Evolutionary conservation across 2,888 invertebrate species (phyloP).

Genomic region (Phalera bucephala): DNA sequence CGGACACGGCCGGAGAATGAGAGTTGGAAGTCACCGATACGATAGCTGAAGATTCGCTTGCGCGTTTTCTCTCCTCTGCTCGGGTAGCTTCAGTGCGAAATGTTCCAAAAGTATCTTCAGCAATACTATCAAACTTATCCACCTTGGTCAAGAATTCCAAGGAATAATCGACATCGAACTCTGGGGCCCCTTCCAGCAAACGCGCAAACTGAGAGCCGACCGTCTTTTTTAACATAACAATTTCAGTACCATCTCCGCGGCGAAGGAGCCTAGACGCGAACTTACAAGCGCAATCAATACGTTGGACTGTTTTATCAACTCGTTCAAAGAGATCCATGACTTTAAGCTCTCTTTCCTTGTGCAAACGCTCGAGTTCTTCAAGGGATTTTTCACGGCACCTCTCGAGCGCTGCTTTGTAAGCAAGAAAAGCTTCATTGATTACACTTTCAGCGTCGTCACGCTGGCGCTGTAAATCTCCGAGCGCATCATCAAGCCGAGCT

Average conservation of each 20-base stretch:
- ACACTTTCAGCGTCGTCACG: slow-evolving; percentile 92
- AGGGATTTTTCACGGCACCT: slow-evolving; percentile 90
- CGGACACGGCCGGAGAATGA: slow-evolving; percentile 77
- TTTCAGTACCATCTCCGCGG: slow-evolving; percentile 92
- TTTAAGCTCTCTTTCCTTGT: slow-evolving; percentile 92
- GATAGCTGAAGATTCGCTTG: slow-evolving; percentile 71
- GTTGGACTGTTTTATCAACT: slow-evolving; percentile 92
- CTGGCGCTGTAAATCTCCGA: slow-evolving; percentile 93
- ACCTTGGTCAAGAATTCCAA: slow-evolving; percentile 92
- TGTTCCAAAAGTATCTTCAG: slow-evolving; percentile 88
- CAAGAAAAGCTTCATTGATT: slow-evolving; percentile 91
- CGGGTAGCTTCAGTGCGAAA: slow-evolving; percentile 87
- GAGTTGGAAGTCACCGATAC: slow-evolving; percentile 67
- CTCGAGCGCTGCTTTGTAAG: slow-evolving; percentile 91
- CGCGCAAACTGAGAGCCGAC: slow-evolving; percentile 90
- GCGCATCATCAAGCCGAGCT: slow-evolving; percentile 88
- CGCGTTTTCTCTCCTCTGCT: slow-evolving; percentile 80
- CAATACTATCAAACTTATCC: slow-evolving; percentile 89
- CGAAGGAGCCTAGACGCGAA: slow-evolving; percentile 92
- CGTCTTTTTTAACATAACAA: slow-evolving; percentile 91
- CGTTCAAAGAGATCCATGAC: slow-evolving; percentile 94
- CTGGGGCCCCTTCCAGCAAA: slow-evolving; percentile 91
- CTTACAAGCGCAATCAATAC: slow-evolving; percentile 93
- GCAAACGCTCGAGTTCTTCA: slow-evolving; percentile 88
- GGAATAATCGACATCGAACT: slow-evolving; percentile 90